Evolutionary conservation across 2,888 invertebrate species (phyloP), one percentile per base, ranked within the genome.

Genomic region (Odontothrips loti): DNA sequence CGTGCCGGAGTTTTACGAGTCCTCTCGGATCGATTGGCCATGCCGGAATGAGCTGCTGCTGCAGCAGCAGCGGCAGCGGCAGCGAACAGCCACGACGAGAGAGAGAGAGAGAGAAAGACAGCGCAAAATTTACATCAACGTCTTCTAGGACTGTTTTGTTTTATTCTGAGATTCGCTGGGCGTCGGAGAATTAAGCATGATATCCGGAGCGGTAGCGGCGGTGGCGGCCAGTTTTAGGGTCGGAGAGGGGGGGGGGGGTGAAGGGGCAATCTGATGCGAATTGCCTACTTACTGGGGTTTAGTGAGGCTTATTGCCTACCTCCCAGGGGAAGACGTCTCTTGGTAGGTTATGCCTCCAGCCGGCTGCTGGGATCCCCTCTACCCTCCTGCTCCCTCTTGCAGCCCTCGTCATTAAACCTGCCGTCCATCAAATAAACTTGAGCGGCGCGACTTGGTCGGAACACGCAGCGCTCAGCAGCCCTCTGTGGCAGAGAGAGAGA

Each of bases 361-460:
- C 68, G 34, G 34, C 34, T 43, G 34, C 34, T 6, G 6, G 6
- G 34, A 2, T 43, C 34, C 34, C 34, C 34, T 6, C 34, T 6
- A 43, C 6, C 34, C 34, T 6, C 68, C 68, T 23, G 23, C 68
- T 8, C 58, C 58, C 58, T 2, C 58, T 6, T n/a, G n/a, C 58
- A 17, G 58, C 68, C 68, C 68, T 23, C 11, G 68, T 68, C 68
- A 68, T 68, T 68, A 68, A 68, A 68, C 68, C 68, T 58, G 58
- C 58, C 58, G 23, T 68, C 68, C 68, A 68, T 68, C 68, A 68
- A 68, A 68, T 68, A 68, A 68, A 68, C n/a, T 68, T 68, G 51
- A 51, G 51, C 51, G 51, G 34, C 51, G 51, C 51, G 51, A 51
- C 51, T 51, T 51, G 34, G 58, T 15, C 58, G n/a, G 58, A 17